Base-by-base conservation (phyloP, 2,113 vertebrate genomes). In the Pluvianellus socialis region DNA sequence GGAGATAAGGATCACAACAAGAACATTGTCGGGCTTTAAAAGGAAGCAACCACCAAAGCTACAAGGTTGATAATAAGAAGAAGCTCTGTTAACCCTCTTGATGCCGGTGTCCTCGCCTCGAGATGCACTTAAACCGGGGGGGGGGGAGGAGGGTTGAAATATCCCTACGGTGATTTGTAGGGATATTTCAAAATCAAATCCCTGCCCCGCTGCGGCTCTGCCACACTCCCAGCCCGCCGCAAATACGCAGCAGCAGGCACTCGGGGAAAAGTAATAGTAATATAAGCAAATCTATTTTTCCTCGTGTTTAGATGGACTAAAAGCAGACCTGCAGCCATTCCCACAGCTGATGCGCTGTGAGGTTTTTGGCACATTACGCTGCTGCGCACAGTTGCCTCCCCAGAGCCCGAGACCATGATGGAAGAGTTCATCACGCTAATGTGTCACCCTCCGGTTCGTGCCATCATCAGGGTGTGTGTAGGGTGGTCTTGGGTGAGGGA, bases 1-100 rank as follows among this genome's bases (percentile, higher is more conserved):
- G 10, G 30, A 89, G 96, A 95, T 94, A 95, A 91, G 84, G 91
- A 95, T 94, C 95, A 61, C 58, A 82, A 84, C 50, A 95, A 68
- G 62, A 72, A 55, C 49, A 38, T 14, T n/a, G 77, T 94, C 87
- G 91, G 86, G 84, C 77, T 96, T 95, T 92, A 96, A 87, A 89
- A 95, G 94, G 95, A 92, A 95, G 80, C 86, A 95, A 73, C 42
- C 24, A 44, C 22, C 74, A 44, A 55, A 91, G 73, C 70, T 38
- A 80, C 24, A 17, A 33, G 76, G 50, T 20, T 42, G 91, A 74
- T 59, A 30, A 4, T 11, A 21, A 68, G 52, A 44, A 35, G 58
- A 38, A 79, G 47, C 49, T 75, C 42, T 23, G 27, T 95, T 96
- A 94, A 96, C 94, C 24, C 87, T 56, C 33, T 27, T 4, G 35